A percentile compares a stretch with the other conserved stretches of the same genome.
Conservation (phyloP, 92 coral and sea anemone species). For the Diadumene lineata region DNA sequence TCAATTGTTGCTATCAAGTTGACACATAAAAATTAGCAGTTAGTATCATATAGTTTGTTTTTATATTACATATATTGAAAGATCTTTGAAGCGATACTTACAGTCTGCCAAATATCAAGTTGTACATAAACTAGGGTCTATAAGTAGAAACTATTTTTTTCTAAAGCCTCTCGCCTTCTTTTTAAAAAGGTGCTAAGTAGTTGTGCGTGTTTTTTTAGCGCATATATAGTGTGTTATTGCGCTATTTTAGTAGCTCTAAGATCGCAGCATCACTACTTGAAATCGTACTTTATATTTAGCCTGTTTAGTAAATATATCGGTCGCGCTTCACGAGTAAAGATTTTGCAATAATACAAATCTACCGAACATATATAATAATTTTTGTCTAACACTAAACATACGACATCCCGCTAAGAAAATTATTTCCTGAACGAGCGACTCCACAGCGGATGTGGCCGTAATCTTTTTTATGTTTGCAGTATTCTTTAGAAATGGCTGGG, state of each 20-base stretch:
- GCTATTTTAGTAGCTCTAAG: slow-evolving; percentile 30
- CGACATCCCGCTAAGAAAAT: slow-evolving; percentile 94
- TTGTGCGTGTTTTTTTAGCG: slow-evolving; percentile 59
- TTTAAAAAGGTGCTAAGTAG: slow-evolving; percentile 78
- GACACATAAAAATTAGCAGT: slow-evolving; percentile 90
- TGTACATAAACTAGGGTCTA: neutral
- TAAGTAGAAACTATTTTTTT: slow-evolving; percentile 24
- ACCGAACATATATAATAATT: slow-evolving; percentile 71
- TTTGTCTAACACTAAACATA: slow-evolving; percentile 69
- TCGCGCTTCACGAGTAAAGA: slow-evolving; percentile 21
- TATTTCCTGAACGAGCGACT: slow-evolving; percentile 84
- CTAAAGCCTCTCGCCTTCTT: slow-evolving; percentile 63
- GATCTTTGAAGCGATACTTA: slow-evolving; percentile 7
- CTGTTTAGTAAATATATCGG: slow-evolving; percentile 29
- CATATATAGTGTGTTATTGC: slow-evolving; percentile 74
- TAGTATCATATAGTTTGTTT: slow-evolving; percentile 65
- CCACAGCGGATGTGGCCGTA: slow-evolving; percentile 83
- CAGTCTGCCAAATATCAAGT: slow-evolving; percentile 8
- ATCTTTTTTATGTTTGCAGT: slow-evolving; percentile 71
- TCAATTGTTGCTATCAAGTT: slow-evolving; percentile 73
- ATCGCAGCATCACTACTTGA: slow-evolving; percentile 33
- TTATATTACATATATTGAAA: slow-evolving; percentile 54
- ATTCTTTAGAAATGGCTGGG: slow-evolving; percentile 30
- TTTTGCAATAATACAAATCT: slow-evolving; percentile 37
- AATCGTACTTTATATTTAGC: slow-evolving; percentile 24